Base-by-base conservation (phyloP, 2,888 invertebrate species). In the Seira musarum region DNA sequence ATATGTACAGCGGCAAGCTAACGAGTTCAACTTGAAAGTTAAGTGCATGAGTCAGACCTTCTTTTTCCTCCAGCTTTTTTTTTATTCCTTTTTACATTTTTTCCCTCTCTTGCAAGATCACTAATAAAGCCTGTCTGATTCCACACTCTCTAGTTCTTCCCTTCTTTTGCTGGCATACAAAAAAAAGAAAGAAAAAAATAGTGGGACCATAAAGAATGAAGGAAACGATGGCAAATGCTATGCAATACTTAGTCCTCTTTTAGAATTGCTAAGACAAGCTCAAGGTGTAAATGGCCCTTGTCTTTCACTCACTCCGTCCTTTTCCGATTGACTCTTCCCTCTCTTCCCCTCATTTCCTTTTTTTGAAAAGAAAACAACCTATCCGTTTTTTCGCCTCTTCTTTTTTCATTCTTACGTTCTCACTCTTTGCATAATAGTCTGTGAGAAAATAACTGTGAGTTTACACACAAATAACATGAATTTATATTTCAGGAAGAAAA, bases 201-300 rank as follows among this genome's bases (percentile, higher is more conserved):
- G 30, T 30, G 30, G 30, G 8, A 30, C 17, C 13, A 17, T 8
- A 53, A 17, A 40, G 40, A n/a, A 13, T 40, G 64, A 19, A 78
- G 65, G 63, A 65, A 66, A 63, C 30, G 72, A 53, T 63, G 64
- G 19, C 21, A 24, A 35, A n/a, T 19, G 30, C 30, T 40, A 46
- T 67, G 66, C 53, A 53, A 53, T 53, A 30, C 30, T 30, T 30
- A 30, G 53, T 53, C 53, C 72, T 72, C 67, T 67, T 79, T 72
- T 64, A 69, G 68, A 80, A 76, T 73, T 77, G 73, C 73, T 67
- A 73, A 78, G 72, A 77, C 76, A 79, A 79, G 81, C 81, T 82
- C 76, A 83, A 83, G 83, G 83, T 83, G 83, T 79, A 83, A 83
- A 83, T 83, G 80, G 80, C 68, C 82, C 80, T 83, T 82, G 82